Evolutionary conservation across 2,113 vertebrate species (phyloP).

Genomic region (Stomatorhinus ivindoensis): DNA sequence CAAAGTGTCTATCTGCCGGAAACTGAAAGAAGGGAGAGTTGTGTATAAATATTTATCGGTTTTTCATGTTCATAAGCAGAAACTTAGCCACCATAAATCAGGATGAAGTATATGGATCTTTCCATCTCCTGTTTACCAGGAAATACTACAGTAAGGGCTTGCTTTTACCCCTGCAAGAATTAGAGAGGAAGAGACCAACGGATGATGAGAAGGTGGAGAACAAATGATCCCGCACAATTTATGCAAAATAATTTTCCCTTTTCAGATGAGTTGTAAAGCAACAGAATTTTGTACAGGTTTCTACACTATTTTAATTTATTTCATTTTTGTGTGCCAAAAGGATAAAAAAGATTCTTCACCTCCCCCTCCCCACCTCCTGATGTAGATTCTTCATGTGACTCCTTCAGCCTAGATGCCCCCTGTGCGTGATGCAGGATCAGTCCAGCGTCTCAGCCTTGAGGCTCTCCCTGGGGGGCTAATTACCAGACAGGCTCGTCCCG

Average conservation of each 20-base stretch:
- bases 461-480: slow-evolving; percentile 2
- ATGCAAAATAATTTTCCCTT: neutral
- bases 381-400: neutral
- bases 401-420: neutral
- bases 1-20: neutral
- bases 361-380: neutral
- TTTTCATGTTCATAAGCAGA: neutral
- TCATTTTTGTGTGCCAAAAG: neutral
- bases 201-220: neutral
- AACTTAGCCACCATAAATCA: neutral
- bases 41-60: neutral
- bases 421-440: neutral
- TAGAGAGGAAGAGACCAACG: neutral
- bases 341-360: neutral
- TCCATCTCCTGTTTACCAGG: neutral
- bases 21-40: neutral
- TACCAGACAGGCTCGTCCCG: neutral
- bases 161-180: neutral
- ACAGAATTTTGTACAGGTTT: neutral
- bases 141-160: neutral
- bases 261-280: neutral
- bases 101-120: neutral
- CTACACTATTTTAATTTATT: neutral
- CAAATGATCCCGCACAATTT: neutral
- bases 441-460: neutral